A percentile compares a stretch with the other conserved stretches of the same genome.
These are phyloP conservation scores for Ophioderma brevispina DNA, from an alignment of 35 echinoderm and acorn worm species.

Conservation along the genomic window DNA sequence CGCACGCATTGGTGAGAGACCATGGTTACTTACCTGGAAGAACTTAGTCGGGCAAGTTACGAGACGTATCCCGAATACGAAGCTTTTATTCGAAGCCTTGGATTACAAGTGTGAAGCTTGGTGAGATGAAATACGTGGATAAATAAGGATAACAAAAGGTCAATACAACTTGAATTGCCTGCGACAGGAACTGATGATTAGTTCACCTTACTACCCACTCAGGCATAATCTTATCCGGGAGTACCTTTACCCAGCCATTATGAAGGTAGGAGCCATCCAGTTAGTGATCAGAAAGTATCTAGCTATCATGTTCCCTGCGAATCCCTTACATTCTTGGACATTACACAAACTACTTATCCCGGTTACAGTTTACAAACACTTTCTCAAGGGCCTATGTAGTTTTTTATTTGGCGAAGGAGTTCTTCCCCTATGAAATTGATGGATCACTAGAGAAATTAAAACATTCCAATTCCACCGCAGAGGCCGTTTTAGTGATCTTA, in stretches of 20 bases:
- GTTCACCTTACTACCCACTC: background rate
- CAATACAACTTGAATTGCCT: background rate
- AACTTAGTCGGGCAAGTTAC: background rate
- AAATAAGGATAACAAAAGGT: background rate
- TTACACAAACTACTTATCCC: background rate
- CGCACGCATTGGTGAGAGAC: background rate
- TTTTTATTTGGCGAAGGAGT: conserved; percentile 4
- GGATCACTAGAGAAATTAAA: conserved; percentile 16
- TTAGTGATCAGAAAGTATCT: background rate
- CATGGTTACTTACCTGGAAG: background rate
- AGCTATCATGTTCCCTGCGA: background rate
- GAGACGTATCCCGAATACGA: background rate
- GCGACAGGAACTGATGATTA: background rate
- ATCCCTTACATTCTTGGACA: background rate
- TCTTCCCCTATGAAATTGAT: conserved; percentile 26
- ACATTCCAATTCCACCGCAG: background rate
- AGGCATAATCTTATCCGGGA: background rate
- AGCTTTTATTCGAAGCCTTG: background rate
- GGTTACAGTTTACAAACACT: background rate
- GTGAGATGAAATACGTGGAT: no score
- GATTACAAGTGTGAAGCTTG: background rate
- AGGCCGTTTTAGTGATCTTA: background rate
- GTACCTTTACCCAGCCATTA: background rate
- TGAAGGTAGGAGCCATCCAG: background rate
- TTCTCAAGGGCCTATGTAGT: conserved; percentile 12